Evolutionary conservation across 2,113 vertebrate genomes (phyloP).

Genomic region (Peromyscus leucopus): DNA sequence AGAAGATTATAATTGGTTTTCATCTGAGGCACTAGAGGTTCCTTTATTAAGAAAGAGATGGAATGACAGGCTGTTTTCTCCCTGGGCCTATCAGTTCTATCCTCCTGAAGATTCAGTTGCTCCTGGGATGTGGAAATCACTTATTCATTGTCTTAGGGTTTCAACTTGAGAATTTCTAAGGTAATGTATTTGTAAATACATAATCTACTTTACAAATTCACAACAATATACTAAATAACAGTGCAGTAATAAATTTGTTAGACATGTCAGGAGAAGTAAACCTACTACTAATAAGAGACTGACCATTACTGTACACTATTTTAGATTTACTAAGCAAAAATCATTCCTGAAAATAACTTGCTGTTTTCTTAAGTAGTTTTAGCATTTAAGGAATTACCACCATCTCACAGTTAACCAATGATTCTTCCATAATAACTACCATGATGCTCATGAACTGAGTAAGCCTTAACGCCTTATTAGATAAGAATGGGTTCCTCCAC

Average conservation of each 20-base stretch:
- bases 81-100: background rate
- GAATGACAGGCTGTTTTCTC: background rate
- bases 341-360: background rate
- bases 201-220: background rate
- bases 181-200: background rate
- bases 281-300: background rate
- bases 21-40: background rate
- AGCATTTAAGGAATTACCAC: conserved; percentile 44
- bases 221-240: background rate
- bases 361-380: background rate
- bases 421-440: conserved; percentile 9
- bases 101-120: background rate
- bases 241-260: background rate
- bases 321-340: conserved; percentile 38
- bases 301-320: background rate
- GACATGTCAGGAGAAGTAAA: background rate
- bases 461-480: background rate
- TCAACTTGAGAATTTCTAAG: background rate
- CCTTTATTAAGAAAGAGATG: conserved; percentile 48
- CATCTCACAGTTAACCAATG: conserved; percentile 52
- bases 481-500: background rate
- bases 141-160: background rate
- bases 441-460: conserved; percentile 63
- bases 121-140: background rate
- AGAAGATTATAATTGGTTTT: conserved; percentile 38